phyloP scores from a whole-genome alignment of 2,113 vertebrate genomes.

The Amphilophus citrinellus region DNA sequence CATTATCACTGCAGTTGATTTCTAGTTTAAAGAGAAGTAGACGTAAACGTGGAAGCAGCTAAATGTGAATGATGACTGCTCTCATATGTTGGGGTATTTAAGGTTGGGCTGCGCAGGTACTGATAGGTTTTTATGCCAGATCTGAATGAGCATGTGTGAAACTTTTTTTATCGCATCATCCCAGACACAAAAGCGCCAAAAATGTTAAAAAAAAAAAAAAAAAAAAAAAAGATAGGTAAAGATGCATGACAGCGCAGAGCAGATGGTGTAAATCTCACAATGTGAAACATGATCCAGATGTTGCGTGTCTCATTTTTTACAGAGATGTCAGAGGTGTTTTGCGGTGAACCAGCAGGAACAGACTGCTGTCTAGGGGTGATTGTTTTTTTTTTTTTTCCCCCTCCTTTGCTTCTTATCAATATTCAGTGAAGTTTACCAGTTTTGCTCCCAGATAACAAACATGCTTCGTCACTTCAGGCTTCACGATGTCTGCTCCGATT shows the following conservation, averaged over 20 bases:
- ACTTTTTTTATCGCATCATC: background rate
- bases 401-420: background rate
- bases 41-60: conserved; percentile 29
- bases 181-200: background rate
- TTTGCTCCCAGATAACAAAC: conserved; percentile 12
- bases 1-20: conserved; percentile 54
- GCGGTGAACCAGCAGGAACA: conserved; percentile 7
- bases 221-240: background rate
- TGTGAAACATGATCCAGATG: conserved; percentile 29
- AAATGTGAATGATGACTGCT: conserved; percentile 27
- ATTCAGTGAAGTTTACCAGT: conserved; percentile 10
- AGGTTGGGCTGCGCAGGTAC: background rate
- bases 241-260: background rate
- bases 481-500: background rate
- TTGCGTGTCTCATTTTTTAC: conserved; percentile 11
- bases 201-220: background rate
- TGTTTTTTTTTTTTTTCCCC: background rate
- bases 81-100: conserved; percentile 22
- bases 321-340: conserved; percentile 36
- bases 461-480: background rate
- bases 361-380: background rate
- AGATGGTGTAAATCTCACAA: conserved; percentile 1
- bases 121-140: background rate
- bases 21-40: conserved; percentile 34
- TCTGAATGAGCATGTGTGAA: background rate